Conservation (phyloP, 2,113 vertebrate species). For the Saccopteryx bilineata region DNA sequence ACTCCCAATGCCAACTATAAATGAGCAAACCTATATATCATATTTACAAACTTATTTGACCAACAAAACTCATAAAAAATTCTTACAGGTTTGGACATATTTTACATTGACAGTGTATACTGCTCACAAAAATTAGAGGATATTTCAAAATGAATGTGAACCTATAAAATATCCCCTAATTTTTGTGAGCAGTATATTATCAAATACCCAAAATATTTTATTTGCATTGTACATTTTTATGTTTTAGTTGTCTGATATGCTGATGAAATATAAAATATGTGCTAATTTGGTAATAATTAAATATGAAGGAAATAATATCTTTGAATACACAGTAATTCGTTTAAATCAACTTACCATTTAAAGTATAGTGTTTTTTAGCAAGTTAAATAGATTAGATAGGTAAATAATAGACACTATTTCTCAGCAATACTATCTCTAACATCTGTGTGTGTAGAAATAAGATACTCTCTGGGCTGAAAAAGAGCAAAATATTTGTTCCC, state of each 20-base stretch:
- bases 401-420: background rate
- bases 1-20: too few species aligned
- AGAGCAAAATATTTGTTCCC: conserved; percentile 44
- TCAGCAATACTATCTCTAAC: background rate
- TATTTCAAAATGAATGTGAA: too few species aligned
- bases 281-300: conserved; percentile 23
- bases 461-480: background rate
- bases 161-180: too few species aligned
- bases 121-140: too few species aligned
- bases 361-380: conserved; percentile 39
- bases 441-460: background rate
- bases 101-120: too few species aligned
- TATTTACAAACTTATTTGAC: too few species aligned
- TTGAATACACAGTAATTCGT: background rate
- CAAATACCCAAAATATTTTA: background rate
- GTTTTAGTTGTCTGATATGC: conserved; percentile 27
- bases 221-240: background rate
- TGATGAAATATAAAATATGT: background rate
- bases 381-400: background rate
- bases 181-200: background rate
- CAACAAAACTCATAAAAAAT: too few species aligned
- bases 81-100: too few species aligned
- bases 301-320: background rate
- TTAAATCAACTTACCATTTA: conserved; percentile 47
- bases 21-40: too few species aligned